Conservation (phyloP, 1,140 invertebrate species). For the Amphibalanus amphitrite region DNA sequence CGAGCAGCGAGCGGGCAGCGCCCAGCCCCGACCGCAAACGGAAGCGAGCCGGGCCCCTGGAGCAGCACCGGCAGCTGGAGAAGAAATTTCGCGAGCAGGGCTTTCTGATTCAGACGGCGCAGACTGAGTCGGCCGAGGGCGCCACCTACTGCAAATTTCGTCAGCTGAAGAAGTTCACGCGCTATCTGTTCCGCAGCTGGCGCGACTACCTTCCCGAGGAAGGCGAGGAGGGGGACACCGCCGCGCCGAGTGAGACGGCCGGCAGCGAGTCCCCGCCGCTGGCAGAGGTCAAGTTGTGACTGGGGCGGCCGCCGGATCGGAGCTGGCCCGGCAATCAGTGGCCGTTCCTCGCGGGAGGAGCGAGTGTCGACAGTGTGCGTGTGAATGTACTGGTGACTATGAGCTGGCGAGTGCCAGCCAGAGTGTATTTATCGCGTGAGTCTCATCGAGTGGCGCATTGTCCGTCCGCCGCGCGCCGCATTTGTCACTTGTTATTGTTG, state of each 20-base stretch:
- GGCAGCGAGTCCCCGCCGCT: background rate
- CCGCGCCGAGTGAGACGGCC: background rate
- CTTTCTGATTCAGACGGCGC: conserved; percentile 79
- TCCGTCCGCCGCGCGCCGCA: too few species aligned
- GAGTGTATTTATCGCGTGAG: background rate
- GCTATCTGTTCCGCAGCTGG: conserved; percentile 80
- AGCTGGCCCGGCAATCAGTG: background rate
- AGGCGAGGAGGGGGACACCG: conserved; percentile 16
- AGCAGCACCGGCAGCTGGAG: conserved; percentile 43
- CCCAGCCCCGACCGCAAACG: conserved; percentile 4
- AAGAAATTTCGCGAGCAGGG: conserved; percentile 83
- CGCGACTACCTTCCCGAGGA: conserved; percentile 67
- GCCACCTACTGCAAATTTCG: conserved; percentile 86
- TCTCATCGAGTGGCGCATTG: background rate
- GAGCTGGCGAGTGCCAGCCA: too few species aligned
- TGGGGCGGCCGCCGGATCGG: too few species aligned
- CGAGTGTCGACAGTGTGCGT: background rate
- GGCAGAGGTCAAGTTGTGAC: background rate
- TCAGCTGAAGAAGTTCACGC: conserved; percentile 73
- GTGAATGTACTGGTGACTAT: too few species aligned
- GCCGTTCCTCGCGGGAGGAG: background rate
- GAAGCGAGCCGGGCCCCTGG: conserved; percentile 9
- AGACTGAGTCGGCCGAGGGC: conserved; percentile 73
- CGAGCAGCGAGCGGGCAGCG: background rate
- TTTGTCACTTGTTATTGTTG: background rate